phyloP scores from a whole-genome alignment of 2,113 vertebrate genomes.

The Microcebus ravelobensis region DNA sequence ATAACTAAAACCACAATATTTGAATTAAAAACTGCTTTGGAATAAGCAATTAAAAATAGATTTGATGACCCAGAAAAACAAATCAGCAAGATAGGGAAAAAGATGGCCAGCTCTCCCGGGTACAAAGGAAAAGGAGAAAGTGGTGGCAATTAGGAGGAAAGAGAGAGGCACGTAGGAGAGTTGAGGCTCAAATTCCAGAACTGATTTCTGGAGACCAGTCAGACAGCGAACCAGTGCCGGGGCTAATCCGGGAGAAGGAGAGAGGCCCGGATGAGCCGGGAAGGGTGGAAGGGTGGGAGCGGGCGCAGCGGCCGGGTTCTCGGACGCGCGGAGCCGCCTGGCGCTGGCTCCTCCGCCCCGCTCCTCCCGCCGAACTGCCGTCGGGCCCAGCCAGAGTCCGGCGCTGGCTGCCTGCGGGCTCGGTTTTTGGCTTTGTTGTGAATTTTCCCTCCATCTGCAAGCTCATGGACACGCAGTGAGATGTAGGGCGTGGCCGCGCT shows the following conservation, averaged over 20 bases:
- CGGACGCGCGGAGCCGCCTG: neutral
- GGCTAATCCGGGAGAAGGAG: neutral
- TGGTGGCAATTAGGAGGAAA: neutral
- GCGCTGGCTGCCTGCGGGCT: neutral
- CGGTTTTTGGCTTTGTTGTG: neutral
- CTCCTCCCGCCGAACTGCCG: neutral
- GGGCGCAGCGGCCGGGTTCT: fast-evolving
- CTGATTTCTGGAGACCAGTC: neutral
- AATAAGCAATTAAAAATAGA: neutral
- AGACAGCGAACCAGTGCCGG: neutral
- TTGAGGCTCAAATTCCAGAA: neutral
- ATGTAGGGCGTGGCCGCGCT: fast-evolving
- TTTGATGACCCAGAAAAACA: slow-evolving; percentile 25
- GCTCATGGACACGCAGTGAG: neutral
- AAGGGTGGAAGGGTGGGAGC: too few relatives aligned
- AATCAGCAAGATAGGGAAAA: neutral
- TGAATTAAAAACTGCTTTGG: slow-evolving; percentile 26
- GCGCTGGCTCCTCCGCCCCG: too few relatives aligned
- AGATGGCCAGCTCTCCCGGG: slow-evolving; percentile 21
- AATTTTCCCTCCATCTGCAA: neutral
- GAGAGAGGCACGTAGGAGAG: neutral
- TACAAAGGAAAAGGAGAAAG: neutral
- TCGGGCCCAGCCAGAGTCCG: neutral
- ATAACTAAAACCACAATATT: neutral
- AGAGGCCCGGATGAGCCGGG: neutral